Evolutionary conservation across 2,888 invertebrate species (phyloP).

Genomic region (Euphydryas editha): DNA sequence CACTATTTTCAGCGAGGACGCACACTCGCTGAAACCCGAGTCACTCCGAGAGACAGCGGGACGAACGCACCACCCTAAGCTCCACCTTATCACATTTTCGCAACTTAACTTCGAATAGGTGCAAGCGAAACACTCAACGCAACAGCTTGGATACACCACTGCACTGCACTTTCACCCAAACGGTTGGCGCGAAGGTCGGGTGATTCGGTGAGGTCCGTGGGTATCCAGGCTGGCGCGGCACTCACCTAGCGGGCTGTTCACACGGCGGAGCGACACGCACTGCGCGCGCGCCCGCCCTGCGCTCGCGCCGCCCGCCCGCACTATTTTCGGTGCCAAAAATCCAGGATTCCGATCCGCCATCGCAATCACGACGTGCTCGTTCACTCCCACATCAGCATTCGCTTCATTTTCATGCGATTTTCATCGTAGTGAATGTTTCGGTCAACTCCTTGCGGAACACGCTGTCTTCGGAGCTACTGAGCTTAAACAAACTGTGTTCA

Average conservation of each 20-base stretch:
- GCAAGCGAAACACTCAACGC: conserved; percentile 51
- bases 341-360: conserved; percentile 75
- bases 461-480: not conserved
- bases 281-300: conserved; percentile 74
- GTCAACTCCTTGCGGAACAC: conserved; percentile 8
- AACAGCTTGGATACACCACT: conserved; percentile 64
- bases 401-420: conserved; percentile 33
- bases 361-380: conserved; percentile 58
- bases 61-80: conserved; percentile 21
- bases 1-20: conserved; percentile 83
- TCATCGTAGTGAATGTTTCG: conserved; percentile 35
- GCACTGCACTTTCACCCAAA: conserved; percentile 48
- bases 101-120: conserved; percentile 37
- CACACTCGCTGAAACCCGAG: conserved; percentile 79
- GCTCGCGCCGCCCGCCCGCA: conserved; percentile 70
- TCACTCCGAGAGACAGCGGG: conserved; percentile 53
- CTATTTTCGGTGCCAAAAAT: conserved; percentile 84
- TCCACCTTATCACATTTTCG: conserved; percentile 39
- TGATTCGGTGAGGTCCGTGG: conserved; percentile 39
- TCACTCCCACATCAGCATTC: conserved; percentile 61
- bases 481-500: too few relatives aligned
- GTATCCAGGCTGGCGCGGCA: conserved; percentile 54
- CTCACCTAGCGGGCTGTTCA: conserved; percentile 82
- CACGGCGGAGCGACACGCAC: conserved; percentile 84
- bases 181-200: conserved; percentile 33